Evolutionary conservation across 2,113 vertebrate genomes (phyloP), one percentile per base, ranked within the genome.

Genomic region (Eudyptes chrysolophus): DNA sequence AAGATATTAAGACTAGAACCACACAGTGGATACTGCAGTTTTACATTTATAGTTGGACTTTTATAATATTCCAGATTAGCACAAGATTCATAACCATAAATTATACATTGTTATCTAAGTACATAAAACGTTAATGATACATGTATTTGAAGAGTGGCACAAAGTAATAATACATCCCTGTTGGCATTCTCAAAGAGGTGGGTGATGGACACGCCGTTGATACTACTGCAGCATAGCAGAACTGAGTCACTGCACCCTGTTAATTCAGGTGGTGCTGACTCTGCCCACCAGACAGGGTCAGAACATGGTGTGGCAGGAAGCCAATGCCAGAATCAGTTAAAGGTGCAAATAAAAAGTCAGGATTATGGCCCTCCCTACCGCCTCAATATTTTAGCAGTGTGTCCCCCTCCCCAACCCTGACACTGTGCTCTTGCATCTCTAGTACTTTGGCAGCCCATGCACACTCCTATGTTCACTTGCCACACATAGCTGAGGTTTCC

Each of bases 1-100:
- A 55, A 74, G 55, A 92, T 3, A 91, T 94, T 87, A 94, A 96
- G 97, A 98, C 98, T 98, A 98, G 97, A 98, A 98, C 96, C 98
- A 98, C 97, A 97, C 95, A 4, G 90, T 72, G 60, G 95, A 98
- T 97, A 98, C 97, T 98, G 97, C 98, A 98, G 98, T 98, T 98
- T 98, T 98, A 98, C 98, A 98, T 98, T 98, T 98, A 97, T 98
- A 98, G 98, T 97, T 98, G 97, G 96, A 98, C 94, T 98, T 97
- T 97, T 98, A 98, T 98, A 98, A 98, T 98, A 97, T 84, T 98
- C 98, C 98, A 98, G 97, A 98, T 98, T 98, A 98, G 98, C 98
- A 98, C 97, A 98, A 98, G 98, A 98, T 97, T 97, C 97, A 98
- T 98, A 98, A 98, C 98, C 97, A 98, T 98, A 99, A 99, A 98